These are phyloP conservation scores for Linnaemya tessellans DNA, from an alignment of 2,888 invertebrate species.

Conservation along the genomic window DNA sequence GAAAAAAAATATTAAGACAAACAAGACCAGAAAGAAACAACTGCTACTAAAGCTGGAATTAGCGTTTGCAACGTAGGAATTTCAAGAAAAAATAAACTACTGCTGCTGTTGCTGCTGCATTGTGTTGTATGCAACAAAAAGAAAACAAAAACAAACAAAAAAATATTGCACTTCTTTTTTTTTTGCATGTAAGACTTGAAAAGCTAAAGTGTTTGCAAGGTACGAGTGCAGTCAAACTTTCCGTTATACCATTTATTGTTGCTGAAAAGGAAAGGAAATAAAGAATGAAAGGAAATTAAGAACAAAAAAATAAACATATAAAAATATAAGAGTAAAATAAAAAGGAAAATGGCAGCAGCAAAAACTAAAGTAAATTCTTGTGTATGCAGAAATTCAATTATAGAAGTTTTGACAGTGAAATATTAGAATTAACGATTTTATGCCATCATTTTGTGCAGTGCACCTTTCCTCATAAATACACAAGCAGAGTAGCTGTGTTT, in stretches of 20 bases:
- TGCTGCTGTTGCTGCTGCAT: conserved; percentile 33
- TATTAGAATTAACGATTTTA: conserved; percentile 73
- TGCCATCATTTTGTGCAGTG: conserved; percentile 70
- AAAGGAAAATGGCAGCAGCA: conserved; percentile 24
- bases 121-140: conserved; percentile 16
- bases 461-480: conserved; percentile 56
- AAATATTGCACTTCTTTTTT: conserved; percentile 9
- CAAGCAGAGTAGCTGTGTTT: not conserved
- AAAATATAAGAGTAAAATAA: conserved; percentile 25
- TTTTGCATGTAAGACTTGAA: conserved; percentile 44
- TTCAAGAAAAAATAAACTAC: conserved; percentile 40
- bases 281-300: conserved; percentile 47
- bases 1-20: conserved; percentile 29
- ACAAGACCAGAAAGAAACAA: conserved; percentile 25
- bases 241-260: conserved; percentile 23
- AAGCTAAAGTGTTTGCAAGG: conserved; percentile 70
- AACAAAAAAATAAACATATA: conserved; percentile 46
- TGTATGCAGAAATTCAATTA: conserved; percentile 74
- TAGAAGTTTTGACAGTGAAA: conserved; percentile 75
- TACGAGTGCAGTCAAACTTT: conserved; percentile 46
- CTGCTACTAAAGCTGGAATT: conserved; percentile 55
- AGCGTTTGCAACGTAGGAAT: conserved; percentile 61
- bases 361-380: conserved; percentile 59
- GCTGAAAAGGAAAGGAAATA: conserved; percentile 59
- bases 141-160: not conserved